These are phyloP conservation scores for Cerastis leucographa DNA, from an alignment of 2,888 invertebrate species.

Conservation along the genomic window DNA sequence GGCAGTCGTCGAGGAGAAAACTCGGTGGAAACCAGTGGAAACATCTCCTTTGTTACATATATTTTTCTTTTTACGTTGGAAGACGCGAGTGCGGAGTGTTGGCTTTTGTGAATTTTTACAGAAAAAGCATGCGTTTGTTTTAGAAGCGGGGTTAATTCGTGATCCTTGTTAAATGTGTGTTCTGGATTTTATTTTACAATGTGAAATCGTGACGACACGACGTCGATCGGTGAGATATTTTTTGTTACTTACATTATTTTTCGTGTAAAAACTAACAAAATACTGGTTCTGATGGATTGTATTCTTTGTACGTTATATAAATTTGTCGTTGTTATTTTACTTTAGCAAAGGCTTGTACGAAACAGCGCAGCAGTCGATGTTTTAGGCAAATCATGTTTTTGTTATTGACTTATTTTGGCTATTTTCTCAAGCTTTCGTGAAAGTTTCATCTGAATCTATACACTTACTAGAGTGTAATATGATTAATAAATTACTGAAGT, in stretches of 20 bases:
- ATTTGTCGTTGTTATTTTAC: conserved; percentile 40
- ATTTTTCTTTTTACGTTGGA: conserved; percentile 52
- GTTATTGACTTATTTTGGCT: conserved; percentile 49
- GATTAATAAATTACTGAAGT: neutral
- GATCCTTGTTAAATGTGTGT: conserved; percentile 34
- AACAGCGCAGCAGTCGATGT: conserved; percentile 22
- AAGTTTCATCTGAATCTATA: neutral
- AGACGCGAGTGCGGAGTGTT: conserved; percentile 48
- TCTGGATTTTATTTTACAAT: conserved; percentile 73
- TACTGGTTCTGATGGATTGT: conserved; percentile 13
- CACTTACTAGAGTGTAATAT: neutral
- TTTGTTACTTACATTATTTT: conserved; percentile 26
- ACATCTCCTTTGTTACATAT: conserved; percentile 62
- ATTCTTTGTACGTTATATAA: conserved; percentile 14
- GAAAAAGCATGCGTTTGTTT: conserved; percentile 47
- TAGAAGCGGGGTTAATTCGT: conserved; percentile 34
- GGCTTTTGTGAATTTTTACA: conserved; percentile 38
- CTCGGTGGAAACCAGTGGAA: conserved; percentile 46
- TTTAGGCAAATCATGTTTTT: conserved; percentile 38
- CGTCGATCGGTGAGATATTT: conserved; percentile 70
- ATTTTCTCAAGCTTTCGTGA: conserved; percentile 16
- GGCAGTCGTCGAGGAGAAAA: conserved; percentile 53
- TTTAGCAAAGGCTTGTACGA: conserved; percentile 14
- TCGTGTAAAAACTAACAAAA: conserved; percentile 35
- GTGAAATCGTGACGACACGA: conserved; percentile 76